phyloP scores from a whole-genome alignment of 2,113 vertebrate genomes.

The Athene cunicularia region DNA sequence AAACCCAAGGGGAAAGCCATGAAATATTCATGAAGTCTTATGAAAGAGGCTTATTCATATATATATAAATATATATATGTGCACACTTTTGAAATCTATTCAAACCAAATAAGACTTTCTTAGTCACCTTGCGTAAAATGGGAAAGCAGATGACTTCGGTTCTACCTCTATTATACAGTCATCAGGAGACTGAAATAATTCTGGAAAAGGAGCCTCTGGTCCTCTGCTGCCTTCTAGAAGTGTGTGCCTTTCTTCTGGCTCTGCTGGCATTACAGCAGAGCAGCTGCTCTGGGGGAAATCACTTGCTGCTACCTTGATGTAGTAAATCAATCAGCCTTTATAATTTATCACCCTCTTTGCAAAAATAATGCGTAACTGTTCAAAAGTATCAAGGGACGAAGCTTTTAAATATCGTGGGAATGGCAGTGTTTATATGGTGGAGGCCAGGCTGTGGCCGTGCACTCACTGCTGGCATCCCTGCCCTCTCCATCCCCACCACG shows the following conservation, averaged over 20 bases:
- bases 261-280: background rate
- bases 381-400: background rate
- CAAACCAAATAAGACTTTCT: slow-evolving; percentile 66
- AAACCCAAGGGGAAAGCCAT: background rate
- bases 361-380: background rate
- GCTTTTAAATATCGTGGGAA: background rate
- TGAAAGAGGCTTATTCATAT: slow-evolving; percentile 61
- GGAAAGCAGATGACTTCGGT: slow-evolving; percentile 50
- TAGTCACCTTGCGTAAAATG: slow-evolving; percentile 36
- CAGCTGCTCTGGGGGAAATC: slow-evolving; percentile 35
- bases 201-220: slow-evolving; percentile 30
- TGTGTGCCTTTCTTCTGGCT: background rate
- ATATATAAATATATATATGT: background rate
- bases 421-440: background rate
- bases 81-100: slow-evolving; percentile 52
- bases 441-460: accelerated
- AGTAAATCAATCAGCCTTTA: background rate
- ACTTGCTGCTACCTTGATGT: background rate
- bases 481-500: accelerated
- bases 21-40: slow-evolving; percentile 65
- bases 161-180: slow-evolving; percentile 22
- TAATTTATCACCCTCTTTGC: background rate
- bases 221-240: background rate
- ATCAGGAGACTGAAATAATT: slow-evolving; percentile 35
- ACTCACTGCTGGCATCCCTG: accelerated